Evolutionary conservation across 2,888 invertebrate species (phyloP), one percentile per base, ranked within the genome.

Genomic region (Drosophila aldrichi): DNA sequence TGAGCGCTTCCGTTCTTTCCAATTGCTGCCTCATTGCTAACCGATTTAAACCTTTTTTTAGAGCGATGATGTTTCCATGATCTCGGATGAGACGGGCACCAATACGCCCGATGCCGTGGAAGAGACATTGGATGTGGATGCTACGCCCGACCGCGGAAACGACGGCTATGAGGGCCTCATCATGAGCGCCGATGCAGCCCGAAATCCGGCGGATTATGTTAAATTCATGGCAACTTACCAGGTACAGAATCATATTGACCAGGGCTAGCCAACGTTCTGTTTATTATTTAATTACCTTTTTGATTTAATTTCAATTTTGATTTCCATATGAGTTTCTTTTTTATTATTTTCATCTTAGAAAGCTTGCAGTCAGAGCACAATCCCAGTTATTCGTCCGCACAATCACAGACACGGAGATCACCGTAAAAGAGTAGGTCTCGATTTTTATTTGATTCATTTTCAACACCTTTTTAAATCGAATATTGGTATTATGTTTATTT

Each of bases 171-270:
- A 92, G 64, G 93, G 93, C 2, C 69, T 93, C 5, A 77, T 93
- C 9, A 91, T 93, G 83, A 89, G 86, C 48, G 80, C 93, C 3
- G 87, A 91, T 72, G 92, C 92, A 46, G 89, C 92, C 3, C 83
- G 93, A 5, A 92, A 92, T 84, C 89, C 90, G 5, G 63, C 80
- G 0, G 91, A 92, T 20, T 93, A 92, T 77, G 82, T 93, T 25
- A 89, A 89, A 57, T 93, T 93, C 75, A 93, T 93, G 93, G 77
- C 92, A 1, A 81, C 86, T 29, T 93, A 92, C 79, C 93, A 93
- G 91, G 93, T 93, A 80, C 18, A 80, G 20, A 9, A 2, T 12
- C 14, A 16, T 2, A 12, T 2, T 22, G 44, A 14, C 6, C 6
- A 14, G 29, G 38, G 7, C 22, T n/a, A 14, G 36, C 20, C 20